phyloP scores from a whole-genome alignment of 1,140 invertebrate species.

The Solen grandis region DNA sequence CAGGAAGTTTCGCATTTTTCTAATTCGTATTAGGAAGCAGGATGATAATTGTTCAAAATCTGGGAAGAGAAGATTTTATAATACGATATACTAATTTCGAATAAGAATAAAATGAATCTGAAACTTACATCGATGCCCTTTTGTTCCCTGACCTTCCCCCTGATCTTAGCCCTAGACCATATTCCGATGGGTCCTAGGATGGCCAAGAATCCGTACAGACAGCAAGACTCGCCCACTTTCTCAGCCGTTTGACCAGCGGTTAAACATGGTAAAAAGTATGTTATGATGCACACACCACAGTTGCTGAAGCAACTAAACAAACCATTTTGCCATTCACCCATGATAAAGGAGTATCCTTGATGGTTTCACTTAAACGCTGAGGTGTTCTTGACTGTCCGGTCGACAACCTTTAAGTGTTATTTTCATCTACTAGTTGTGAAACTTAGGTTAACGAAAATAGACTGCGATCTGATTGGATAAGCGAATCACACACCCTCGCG shows the following conservation, averaged over 20 bases:
- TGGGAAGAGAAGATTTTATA: too few species aligned
- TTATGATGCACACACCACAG: slow-evolving; percentile 71
- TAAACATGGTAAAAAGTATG: slow-evolving; percentile 74
- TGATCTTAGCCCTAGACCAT: slow-evolving; percentile 51
- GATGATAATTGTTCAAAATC: too few species aligned
- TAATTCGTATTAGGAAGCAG: too few species aligned
- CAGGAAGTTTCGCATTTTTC: too few species aligned
- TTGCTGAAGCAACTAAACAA: slow-evolving; percentile 75
- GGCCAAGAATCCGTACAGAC: slow-evolving; percentile 65
- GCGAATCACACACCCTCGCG: too few species aligned
- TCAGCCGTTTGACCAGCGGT: slow-evolving; percentile 74
- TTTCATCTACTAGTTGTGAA: too few species aligned
- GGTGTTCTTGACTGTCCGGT: too few species aligned
- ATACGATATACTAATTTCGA: too few species aligned
- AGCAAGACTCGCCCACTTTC: slow-evolving; percentile 71
- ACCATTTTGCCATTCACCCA: slow-evolving; percentile 71
- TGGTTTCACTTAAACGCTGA: too few species aligned
- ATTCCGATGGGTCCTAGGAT: slow-evolving; percentile 52
- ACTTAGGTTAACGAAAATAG: too few species aligned
- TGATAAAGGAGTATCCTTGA: background rate
- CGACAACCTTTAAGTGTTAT: too few species aligned
- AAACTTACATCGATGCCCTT: slow-evolving; percentile 65
- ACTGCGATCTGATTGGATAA: too few species aligned
- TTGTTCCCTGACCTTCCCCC: slow-evolving; percentile 63
- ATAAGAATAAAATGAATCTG: slow-evolving; percentile 3